phyloP scores from a whole-genome alignment of 1,140 invertebrate genomes.

The Thereuonema tuberculata region DNA sequence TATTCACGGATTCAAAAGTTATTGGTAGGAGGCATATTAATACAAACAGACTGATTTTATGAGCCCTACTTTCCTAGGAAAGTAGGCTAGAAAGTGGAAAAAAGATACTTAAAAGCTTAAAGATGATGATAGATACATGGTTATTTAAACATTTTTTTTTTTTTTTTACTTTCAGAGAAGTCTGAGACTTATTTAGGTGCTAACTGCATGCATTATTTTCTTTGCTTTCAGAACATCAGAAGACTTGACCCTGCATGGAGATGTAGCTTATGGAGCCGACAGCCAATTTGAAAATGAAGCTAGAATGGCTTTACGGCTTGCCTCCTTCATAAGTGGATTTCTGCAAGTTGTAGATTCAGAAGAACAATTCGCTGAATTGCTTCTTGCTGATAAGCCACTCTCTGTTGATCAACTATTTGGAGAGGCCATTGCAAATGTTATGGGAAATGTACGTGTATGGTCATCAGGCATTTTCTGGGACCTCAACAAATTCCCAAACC shows the following conservation, averaged over 20 bases:
- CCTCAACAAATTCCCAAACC: constrained; percentile 84
- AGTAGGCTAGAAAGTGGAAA: no score
- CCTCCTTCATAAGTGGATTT: constrained; percentile 79
- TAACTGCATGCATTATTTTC: no score
- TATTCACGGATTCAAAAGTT: no score
- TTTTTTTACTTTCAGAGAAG: no score
- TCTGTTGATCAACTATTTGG: constrained; percentile 90
- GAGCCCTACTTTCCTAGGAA: no score
- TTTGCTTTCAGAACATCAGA: no score
- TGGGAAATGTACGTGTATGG: constrained; percentile 80
- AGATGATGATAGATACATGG: no score
- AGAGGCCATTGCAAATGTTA: constrained; percentile 74
- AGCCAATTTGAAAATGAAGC: constrained; percentile 88
- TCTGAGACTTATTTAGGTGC: no score
- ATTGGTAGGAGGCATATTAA: no score
- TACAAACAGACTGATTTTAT: no score
- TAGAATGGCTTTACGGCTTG: constrained; percentile 80
- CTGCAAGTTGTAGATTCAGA: constrained; percentile 71
- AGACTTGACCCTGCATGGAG: constrained; percentile 60
- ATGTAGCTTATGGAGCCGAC: constrained; percentile 68
- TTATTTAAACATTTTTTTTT: no score
- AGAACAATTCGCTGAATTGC: constrained; percentile 78
- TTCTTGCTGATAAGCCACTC: constrained; percentile 70
- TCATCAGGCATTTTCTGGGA: constrained; percentile 89
- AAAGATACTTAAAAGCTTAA: no score